A percentile compares a stretch with the other conserved stretches of the same genome.
These are phyloP conservation scores for Actias luna DNA, from an alignment of 2,888 invertebrate species.

Conservation along the genomic window DNA sequence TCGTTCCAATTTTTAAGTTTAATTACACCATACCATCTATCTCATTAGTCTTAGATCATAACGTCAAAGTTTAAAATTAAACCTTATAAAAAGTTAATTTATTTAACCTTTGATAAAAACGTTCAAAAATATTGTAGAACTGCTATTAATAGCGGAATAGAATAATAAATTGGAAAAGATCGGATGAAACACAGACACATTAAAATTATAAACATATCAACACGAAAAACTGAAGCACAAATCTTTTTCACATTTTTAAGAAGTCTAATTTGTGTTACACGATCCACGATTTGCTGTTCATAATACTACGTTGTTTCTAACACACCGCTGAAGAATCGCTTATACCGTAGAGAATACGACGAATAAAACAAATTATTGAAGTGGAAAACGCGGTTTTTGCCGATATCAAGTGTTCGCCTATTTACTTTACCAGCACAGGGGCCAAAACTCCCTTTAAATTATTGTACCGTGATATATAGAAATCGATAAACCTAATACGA, in stretches of 20 bases:
- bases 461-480: not conserved
- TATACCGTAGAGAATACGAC: conserved; percentile 16
- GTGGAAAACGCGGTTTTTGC: conserved; percentile 13
- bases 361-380: conserved; percentile 20
- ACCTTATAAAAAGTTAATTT: no score
- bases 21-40: no score
- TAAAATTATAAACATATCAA: not conserved
- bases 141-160: not conserved
- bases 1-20: no score
- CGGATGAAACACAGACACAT: not conserved
- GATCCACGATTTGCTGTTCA: conserved; percentile 39
- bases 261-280: conserved; percentile 23
- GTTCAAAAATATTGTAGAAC: not conserved
- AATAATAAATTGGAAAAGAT: not conserved
- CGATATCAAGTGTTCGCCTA: conserved; percentile 8
- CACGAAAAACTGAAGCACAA: not conserved
- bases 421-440: conserved; percentile 7
- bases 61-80: no score
- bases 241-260: not conserved
- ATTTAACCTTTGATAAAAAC: no score
- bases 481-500: conserved; percentile 1
- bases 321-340: conserved; percentile 27
- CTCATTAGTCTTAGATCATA: no score
- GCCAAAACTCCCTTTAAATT: conserved; percentile 11
- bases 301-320: conserved; percentile 36